These are phyloP conservation scores for Vipera ursinii DNA, from an alignment of 2,797 vertebrate genomes.

Conservation along the genomic window DNA sequence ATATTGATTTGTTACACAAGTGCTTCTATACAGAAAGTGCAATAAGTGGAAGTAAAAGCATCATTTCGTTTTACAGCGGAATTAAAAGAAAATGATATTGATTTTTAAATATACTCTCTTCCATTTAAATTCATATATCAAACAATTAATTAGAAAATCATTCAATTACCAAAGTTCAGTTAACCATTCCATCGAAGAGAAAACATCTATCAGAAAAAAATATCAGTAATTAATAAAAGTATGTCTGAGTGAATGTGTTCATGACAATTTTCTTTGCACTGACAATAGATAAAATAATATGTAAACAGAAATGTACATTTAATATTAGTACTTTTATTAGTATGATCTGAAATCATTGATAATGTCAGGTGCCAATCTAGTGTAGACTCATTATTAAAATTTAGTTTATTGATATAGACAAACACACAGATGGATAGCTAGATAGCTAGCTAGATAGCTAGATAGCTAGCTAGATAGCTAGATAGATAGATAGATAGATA, in stretches of 20 bases:
- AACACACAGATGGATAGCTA: too few species aligned
- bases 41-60: conserved; percentile 14
- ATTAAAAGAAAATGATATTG: conserved; percentile 10
- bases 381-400: conserved; percentile 45
- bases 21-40: conserved; percentile 51
- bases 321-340: neutral
- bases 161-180: conserved; percentile 27
- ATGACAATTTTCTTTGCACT: neutral
- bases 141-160: conserved; percentile 8
- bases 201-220: neutral
- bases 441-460: too few species aligned
- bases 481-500: neutral
- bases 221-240: neutral
- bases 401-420: neutral
- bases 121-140: conserved; percentile 17
- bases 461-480: too few species aligned
- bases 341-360: conserved; percentile 10
- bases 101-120: conserved; percentile 20
- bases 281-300: too few species aligned
- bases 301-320: neutral
- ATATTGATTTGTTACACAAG: conserved; percentile 66
- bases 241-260: too few species aligned
- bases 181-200: neutral
- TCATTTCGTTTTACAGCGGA: neutral
- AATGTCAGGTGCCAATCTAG: conserved; percentile 37